Conservation (phyloP, 2,888 invertebrate genomes). For the Plusia festucae region DNA sequence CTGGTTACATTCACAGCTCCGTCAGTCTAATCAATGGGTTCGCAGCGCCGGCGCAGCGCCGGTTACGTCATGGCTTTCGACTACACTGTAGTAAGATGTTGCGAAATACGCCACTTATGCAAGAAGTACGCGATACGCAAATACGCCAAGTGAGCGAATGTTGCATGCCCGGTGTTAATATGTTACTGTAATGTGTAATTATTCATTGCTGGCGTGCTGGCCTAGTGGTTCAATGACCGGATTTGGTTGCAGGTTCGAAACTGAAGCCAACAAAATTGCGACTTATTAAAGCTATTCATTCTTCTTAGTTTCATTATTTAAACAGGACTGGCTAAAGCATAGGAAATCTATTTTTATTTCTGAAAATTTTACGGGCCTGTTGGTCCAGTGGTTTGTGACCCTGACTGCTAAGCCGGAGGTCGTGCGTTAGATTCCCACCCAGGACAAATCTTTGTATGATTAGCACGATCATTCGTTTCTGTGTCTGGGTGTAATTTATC, state of each 20-base stretch:
- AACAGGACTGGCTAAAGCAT: neutral
- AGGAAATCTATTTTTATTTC: too few species aligned
- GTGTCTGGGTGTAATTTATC: too few species aligned
- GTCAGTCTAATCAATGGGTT: slow-evolving; percentile 84
- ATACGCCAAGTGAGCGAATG: slow-evolving; percentile 71
- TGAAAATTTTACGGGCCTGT: too few species aligned
- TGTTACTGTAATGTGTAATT: slow-evolving; percentile 57
- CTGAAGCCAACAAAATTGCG: neutral
- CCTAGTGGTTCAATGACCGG: slow-evolving; percentile 7
- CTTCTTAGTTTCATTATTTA: neutral
- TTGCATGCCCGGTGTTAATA: slow-evolving; percentile 63
- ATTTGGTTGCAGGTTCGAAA: slow-evolving; percentile 1
- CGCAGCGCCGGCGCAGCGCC: slow-evolving; percentile 63
- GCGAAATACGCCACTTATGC: slow-evolving; percentile 83
- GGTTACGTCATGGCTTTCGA: slow-evolving; percentile 86
- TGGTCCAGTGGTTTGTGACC: too few species aligned
- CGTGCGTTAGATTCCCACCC: too few species aligned
- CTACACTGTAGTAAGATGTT: slow-evolving; percentile 76
- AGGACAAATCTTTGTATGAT: too few species aligned
- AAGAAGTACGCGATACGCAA: slow-evolving; percentile 79
- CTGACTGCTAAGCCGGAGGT: too few species aligned
- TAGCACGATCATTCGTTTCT: too few species aligned
- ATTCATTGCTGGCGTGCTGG: slow-evolving; percentile 23
- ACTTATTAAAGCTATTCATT: neutral
- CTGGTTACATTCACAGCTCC: slow-evolving; percentile 78